phyloP scores from a whole-genome alignment of 2,888 invertebrate genomes.

The Clistopyga incitator region DNA sequence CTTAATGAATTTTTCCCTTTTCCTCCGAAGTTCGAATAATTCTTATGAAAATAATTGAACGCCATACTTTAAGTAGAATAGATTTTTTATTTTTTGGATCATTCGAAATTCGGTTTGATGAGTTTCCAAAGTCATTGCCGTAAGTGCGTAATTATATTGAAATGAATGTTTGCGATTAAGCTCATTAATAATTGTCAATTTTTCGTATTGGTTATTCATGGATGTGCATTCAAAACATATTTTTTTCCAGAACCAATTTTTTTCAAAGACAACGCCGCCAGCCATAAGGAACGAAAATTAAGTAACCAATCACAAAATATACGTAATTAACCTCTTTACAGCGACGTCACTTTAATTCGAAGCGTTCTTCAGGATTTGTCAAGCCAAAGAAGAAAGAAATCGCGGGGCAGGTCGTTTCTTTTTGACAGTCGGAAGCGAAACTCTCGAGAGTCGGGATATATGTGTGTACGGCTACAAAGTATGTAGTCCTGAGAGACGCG shows the following conservation, averaged over 20 bases:
- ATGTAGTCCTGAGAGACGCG: slow-evolving; percentile 67
- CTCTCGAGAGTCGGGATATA: slow-evolving; percentile 56
- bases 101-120: background rate
- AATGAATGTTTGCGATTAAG: no score
- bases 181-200: no score
- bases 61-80: no score
- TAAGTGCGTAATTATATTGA: no score
- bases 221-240: no score
- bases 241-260: no score
- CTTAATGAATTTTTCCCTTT: slow-evolving; percentile 7
- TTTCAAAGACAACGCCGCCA: no score
- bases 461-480: slow-evolving; percentile 47
- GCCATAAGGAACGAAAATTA: background rate
- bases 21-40: background rate
- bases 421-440: slow-evolving; percentile 61
- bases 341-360: background rate
- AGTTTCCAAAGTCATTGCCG: no score
- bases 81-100: background rate
- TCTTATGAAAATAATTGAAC: background rate
- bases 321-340: background rate
- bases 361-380: slow-evolving; percentile 49
- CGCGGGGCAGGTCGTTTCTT: slow-evolving; percentile 56
- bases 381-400: slow-evolving; percentile 57
- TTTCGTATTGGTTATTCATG: no score
- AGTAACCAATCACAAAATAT: background rate